phyloP scores from a whole-genome alignment of 2,797 vertebrate species.

The Coregonus ussuriensis region DNA sequence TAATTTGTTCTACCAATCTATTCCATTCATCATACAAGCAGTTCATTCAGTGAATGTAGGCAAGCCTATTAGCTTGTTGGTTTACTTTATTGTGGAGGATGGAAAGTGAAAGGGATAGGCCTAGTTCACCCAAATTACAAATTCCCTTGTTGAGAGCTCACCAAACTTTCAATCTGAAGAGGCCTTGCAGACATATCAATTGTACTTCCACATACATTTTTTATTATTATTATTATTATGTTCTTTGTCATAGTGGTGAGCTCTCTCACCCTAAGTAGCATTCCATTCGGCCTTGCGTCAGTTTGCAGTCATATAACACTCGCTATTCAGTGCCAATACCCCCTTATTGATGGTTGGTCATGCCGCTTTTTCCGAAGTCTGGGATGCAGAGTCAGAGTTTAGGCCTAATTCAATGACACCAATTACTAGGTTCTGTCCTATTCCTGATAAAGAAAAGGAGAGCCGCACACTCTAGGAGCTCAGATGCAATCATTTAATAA shows the following conservation, averaged over 20 bases:
- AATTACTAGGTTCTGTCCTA: not conserved
- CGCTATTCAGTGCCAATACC: conserved; percentile 74
- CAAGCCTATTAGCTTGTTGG: not conserved
- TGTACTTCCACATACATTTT: not conserved
- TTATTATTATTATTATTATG: not conserved
- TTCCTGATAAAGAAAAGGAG: not conserved
- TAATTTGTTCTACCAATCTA: not conserved
- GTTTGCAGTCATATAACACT: conserved; percentile 72
- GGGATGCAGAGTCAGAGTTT: conserved; percentile 37
- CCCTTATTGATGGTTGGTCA: conserved; percentile 57
- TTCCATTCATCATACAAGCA: no score
- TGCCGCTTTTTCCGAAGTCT: conserved; percentile 69
- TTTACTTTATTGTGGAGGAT: not conserved
- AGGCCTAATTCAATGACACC: not conserved
- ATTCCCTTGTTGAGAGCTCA: not conserved
- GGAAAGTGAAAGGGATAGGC: not conserved
- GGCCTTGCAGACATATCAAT: not conserved
- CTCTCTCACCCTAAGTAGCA: conserved; percentile 67
- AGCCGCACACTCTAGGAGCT: no score
- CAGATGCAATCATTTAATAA: no score
- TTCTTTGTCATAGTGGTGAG: conserved; percentile 38
- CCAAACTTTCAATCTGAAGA: not conserved
- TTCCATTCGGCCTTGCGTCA: conserved; percentile 76
- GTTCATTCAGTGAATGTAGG: no score
- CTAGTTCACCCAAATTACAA: no score